phyloP scores from a whole-genome alignment of 1,140 invertebrate species.

The Atta colombica region DNA sequence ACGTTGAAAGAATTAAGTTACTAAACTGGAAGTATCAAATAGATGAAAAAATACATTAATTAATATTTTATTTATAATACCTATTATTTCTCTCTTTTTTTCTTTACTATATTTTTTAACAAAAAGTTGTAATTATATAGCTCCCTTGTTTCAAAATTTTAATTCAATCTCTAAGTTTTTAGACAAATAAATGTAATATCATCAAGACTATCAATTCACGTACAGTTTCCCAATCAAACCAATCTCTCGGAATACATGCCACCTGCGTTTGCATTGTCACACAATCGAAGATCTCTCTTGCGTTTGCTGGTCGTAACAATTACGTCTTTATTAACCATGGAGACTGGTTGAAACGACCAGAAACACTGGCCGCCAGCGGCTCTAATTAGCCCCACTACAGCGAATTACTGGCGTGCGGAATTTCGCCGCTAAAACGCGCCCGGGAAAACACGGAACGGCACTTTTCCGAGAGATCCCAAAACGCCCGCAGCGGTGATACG shows the following conservation, averaged over 20 bases:
- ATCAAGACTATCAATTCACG: not conserved
- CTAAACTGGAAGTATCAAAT: not conserved
- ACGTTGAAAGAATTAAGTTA: not conserved
- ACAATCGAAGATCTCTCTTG: constrained; percentile 6
- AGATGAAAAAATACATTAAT: constrained; percentile 4
- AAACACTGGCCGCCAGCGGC: constrained; percentile 58
- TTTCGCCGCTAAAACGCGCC: constrained; percentile 70
- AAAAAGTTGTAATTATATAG: not conserved
- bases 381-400: constrained; percentile 67
- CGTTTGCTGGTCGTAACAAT: constrained; percentile 34
- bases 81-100: not conserved
- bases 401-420: constrained; percentile 74
- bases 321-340: constrained; percentile 69
- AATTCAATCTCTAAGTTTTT: not conserved
- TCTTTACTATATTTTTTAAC: not conserved
- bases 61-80: constrained; percentile 24
- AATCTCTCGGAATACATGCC: not conserved
- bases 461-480: constrained; percentile 64
- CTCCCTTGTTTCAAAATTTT: not conserved
- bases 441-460: constrained; percentile 78
- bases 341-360: constrained; percentile 66
- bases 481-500: constrained; percentile 19
- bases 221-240: not conserved
- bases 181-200: not conserved
- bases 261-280: not conserved